Percentiles rank a stretch among this genome's conserved stretches.
Evolutionary conservation across 2,113 vertebrate genomes (phyloP).

Genomic region (Oreochromis tanganicae): DNA sequence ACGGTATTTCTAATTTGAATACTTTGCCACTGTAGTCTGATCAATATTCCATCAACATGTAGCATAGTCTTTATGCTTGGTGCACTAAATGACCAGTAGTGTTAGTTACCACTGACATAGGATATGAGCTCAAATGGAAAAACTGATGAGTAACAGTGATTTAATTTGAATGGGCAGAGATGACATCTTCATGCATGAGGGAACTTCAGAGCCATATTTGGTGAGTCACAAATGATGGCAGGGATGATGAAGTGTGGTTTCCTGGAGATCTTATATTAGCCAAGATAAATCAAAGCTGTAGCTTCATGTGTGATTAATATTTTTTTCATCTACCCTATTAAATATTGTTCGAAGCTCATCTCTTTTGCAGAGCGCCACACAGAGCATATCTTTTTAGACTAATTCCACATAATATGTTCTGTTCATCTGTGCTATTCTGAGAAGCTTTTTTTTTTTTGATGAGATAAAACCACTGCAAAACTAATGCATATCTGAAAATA

Average conservation of each 20-base stretch:
- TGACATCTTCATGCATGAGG: conserved; percentile 37
- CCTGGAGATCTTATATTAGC: conserved; percentile 11
- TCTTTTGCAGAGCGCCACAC: background rate
- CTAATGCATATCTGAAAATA: conserved; percentile 24
- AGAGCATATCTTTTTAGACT: background rate
- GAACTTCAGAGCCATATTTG: conserved; percentile 38
- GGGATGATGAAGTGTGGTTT: background rate
- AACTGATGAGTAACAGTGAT: conserved; percentile 44
- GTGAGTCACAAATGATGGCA: conserved; percentile 21
- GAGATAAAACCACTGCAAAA: conserved; percentile 20
- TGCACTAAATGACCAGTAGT: conserved; percentile 21
- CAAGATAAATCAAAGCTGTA: conserved; percentile 14
- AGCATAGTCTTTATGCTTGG: background rate
- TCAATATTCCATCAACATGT: background rate
- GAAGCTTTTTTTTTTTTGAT: background rate
- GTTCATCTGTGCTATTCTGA: background rate
- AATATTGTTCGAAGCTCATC: conserved; percentile 4
- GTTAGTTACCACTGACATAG: conserved; percentile 8
- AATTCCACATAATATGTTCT: background rate
- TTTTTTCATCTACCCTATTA: background rate
- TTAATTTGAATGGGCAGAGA: conserved; percentile 47
- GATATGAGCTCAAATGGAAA: conserved; percentile 23
- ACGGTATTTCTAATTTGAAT: background rate
- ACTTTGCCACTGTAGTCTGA: background rate
- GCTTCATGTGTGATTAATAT: background rate